phyloP scores from a whole-genome alignment of 2,797 vertebrate genomes.

The Eidolon dupreanum region DNA sequence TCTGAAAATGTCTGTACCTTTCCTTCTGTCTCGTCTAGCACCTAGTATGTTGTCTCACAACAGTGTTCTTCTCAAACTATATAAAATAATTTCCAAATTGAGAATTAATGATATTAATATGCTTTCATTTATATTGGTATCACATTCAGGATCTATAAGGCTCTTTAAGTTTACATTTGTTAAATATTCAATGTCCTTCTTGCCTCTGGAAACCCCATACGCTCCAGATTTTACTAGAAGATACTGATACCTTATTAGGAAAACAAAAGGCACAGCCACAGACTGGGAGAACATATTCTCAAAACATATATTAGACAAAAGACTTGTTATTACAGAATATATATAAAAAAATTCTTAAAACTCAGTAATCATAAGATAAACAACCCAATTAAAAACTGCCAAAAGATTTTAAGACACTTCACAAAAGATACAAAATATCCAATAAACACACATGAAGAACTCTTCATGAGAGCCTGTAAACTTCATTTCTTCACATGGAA shows the following conservation, averaged over 20 bases:
- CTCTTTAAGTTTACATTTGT: not conserved
- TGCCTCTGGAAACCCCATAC: not conserved
- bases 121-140: not conserved
- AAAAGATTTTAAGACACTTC: not conserved
- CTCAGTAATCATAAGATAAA: not conserved
- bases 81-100: not conserved
- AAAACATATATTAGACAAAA: not conserved
- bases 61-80: not conserved
- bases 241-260: not conserved
- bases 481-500: not conserved
- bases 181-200: not conserved
- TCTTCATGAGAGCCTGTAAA: not conserved
- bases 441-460: not conserved
- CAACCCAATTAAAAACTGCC: not conserved
- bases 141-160: not conserved
- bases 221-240: not conserved
- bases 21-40: not conserved
- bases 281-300: not conserved
- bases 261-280: not conserved
- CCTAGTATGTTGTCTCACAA: not conserved
- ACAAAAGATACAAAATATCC: not conserved
- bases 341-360: not conserved
- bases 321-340: not conserved
- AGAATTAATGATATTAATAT: not conserved
- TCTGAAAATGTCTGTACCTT: not conserved